Base-by-base conservation (phyloP, 2,113 vertebrate species). In the Tamias sibiricus region DNA sequence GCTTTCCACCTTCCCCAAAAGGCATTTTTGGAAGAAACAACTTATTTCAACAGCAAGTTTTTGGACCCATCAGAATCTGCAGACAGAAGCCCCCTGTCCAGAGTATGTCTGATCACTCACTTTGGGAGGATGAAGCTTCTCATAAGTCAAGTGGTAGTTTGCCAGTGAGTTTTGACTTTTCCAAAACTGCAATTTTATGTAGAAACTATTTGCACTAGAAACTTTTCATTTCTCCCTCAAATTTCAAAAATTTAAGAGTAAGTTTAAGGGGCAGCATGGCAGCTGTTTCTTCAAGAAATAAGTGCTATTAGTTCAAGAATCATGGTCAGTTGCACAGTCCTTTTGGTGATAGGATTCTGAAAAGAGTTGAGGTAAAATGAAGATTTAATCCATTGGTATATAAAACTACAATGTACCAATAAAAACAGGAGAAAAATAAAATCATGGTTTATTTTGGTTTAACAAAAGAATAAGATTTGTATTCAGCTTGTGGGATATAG, bases 21-120 rank as follows among this genome's bases (percentile, higher is more conserved):
- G 49, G 62, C 75, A 83, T 88, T 93, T 97, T 91, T 85, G 66
- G 91, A 97, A 95, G 86, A 87, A 91, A 32, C 16, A 94, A 95
- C 68, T 93, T 84, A 80, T 66, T 94, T 81, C 87, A 49, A 94
- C 37, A 91, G 49, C 35, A 92, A 94, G 52, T 84, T 87, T 91
- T 87, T 94, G 54, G 68, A 26, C 42, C 14, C 35, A 76, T 72
- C 83, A 95, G 62, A 86, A 93, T 95, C 83, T 91, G 57, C n/a
- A 90, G 47, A 95, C 95, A 94, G 75, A 96, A 83, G 66, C 40
- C 72, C 47, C 44, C 35, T 87, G 26, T 94, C 52, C 54, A 75
- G 47, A 91, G 83, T 71, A 90, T 17, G 19, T 87, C 75, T 82
- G 40, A 87, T 94, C 49, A 52, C n/a, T 49, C 59, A 2, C 32